Evolutionary conservation across 2,888 invertebrate genomes (phyloP), one percentile per base, ranked within the genome.

Genomic region (Chirona hameri): DNA sequence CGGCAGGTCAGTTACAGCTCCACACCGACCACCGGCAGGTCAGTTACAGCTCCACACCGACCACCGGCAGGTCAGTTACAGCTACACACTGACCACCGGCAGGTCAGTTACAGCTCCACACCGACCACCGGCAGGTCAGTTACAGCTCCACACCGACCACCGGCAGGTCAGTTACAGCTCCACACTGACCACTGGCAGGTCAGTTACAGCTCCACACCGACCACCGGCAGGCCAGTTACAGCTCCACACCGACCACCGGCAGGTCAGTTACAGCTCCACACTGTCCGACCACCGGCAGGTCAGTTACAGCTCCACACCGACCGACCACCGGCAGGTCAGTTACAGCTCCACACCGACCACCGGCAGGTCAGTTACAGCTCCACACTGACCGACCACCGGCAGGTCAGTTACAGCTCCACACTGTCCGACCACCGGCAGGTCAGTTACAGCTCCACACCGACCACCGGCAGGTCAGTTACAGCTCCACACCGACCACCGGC

Each of bases 41-140:
- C 60, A 57, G 60, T 81, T 52, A 39, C 39, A 39, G 39, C 39
- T 57, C 52, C 84, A 60, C 83, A 84, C 80, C 39, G 83, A 83
- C 79, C 86, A 87, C 85, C 87, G 96, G 87, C 89, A 96, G 76
- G n/a, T n/a, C n/a, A n/a, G n/a, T n/a, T n/a, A n/a, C n/a, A 46
- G 60, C 72, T 82, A 83, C n/a, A 79, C 82, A 57, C 57, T 46
- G 39, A 82, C 65, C 80, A 57, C 84, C 84, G 27, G 83, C 84
- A 3, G 83, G 84, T 29, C 83, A 46, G 76, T 39, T 39, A 39
- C 39, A 39, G 39, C 39, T 2, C 39, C 39, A 39, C 39, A 39
- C 39, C 7, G 39, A 39, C 39, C 39, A 39, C 39, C 7, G 39
- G n/a, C n/a, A n/a, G n/a, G 39, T 39, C 39, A 39, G 39, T 39